Percentiles rank a stretch among this genome's conserved stretches.
These are phyloP conservation scores for Mus caroli DNA, from an alignment of 2,797 vertebrate genomes.

Conservation along the genomic window DNA sequence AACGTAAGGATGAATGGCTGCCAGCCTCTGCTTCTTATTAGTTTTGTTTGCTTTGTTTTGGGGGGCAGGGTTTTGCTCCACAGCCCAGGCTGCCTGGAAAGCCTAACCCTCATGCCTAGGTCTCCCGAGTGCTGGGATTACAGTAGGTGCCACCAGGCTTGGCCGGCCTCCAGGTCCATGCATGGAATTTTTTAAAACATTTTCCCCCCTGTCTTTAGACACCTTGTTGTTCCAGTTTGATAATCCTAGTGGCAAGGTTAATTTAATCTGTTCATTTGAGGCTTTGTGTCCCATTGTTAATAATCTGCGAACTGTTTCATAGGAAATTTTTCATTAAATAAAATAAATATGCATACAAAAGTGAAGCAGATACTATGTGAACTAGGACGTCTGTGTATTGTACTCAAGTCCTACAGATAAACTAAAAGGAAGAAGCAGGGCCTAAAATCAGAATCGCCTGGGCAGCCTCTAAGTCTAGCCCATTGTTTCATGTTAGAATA, in stretches of 20 bases:
- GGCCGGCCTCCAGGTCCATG: conserved; percentile 48
- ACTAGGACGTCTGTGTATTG: conserved; percentile 29
- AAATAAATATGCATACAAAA: conserved; percentile 50
- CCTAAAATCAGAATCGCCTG: conserved; percentile 49
- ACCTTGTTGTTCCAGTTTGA: conserved; percentile 47
- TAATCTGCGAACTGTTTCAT: conserved; percentile 47
- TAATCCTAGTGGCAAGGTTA: conserved; percentile 52
- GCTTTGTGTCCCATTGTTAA: conserved; percentile 58
- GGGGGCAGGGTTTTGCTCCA: neutral
- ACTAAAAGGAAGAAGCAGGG: conserved; percentile 35
- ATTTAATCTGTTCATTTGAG: conserved; percentile 59
- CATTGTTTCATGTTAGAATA: conserved; percentile 64
- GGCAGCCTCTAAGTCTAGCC: neutral
- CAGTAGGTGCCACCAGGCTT: neutral
- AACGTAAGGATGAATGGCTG: conserved; percentile 61
- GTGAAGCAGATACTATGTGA: conserved; percentile 58
- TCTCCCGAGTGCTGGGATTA: neutral
- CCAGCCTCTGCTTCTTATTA: conserved; percentile 24
- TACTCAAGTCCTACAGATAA: conserved; percentile 28
- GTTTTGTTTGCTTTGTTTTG: conserved; percentile 16
- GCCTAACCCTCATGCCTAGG: neutral
- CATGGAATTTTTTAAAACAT: conserved; percentile 58
- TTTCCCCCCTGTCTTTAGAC: conserved; percentile 54
- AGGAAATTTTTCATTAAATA: conserved; percentile 61
- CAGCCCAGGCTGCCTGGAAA: neutral